Base-by-base conservation (phyloP, 2,888 invertebrate genomes). In the Pogonocherus hispidulus region DNA sequence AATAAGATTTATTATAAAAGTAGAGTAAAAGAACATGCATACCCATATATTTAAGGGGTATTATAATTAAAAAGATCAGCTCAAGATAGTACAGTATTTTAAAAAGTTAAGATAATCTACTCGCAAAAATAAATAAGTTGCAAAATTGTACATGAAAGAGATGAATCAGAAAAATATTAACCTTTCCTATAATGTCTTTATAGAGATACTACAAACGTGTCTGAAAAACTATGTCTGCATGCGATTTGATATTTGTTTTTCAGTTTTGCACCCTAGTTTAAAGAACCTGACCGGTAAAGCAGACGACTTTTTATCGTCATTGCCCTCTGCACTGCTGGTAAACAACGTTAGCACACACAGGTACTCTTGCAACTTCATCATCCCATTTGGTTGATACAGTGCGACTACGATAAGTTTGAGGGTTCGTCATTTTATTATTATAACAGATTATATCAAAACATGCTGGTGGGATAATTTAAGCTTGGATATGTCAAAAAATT, bases 261-360 rank as follows among this genome's bases (percentile, higher is more conserved):
- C 72, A 76, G 44, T 74, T 72, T 75, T 74, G 74, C 77, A 76
- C 79, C 80, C 79, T 79, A 79, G 78, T 78, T 79, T 79, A 76
- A 75, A 78, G 78, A 80, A 78, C 80, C 80, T 80, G 80, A 78
- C 79, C 76, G 75, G 78, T 75, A 76, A 78, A 78, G 76, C 79
- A 79, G 78, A 79, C 81, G 77, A 80, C 81, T 81, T 82, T 82
- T 81, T 81, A 81, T 81, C 80, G 80, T 78, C 78, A 32, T 35
- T 49, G n/a, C 60, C 32, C 59, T 14, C 19, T 49, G 23, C 62
- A 37, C 49, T 37, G 19, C 49, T 20, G 51, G 51, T 62, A 62
- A 62, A 62, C 51, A 62, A 62, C 47, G 49, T 51, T 62, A n/a
- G n/a, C n/a, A 51, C 27, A 76, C 76, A 77, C 76, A 78, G 78